phyloP scores from a whole-genome alignment of 2,888 invertebrate species.

The Taenaris catops region DNA sequence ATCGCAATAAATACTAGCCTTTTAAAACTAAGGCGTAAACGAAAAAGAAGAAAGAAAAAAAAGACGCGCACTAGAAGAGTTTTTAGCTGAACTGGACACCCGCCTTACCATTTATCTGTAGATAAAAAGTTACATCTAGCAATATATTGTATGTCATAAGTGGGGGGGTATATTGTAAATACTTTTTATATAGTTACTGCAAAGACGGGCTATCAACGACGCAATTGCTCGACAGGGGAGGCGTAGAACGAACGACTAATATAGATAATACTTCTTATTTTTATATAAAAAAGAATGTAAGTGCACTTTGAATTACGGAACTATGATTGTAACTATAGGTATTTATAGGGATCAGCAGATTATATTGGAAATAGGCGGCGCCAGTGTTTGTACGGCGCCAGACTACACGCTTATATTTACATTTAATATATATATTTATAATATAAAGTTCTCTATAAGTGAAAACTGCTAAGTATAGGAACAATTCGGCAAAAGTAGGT shows the following conservation, averaged over 20 bases:
- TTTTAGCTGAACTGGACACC: conserved; percentile 46
- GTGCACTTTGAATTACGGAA: conserved; percentile 77
- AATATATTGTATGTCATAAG: conserved; percentile 68
- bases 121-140: conserved; percentile 70
- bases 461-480: conserved; percentile 22
- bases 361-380: conserved; percentile 19
- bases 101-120: conserved; percentile 57
- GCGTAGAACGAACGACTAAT: conserved; percentile 47
- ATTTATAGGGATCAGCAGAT: conserved; percentile 34
- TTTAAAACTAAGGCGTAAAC: conserved; percentile 8
- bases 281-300: conserved; percentile 63
- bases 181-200: conserved; percentile 69
- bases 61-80: conserved; percentile 10
- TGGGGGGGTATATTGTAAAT: conserved; percentile 76
- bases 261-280: conserved; percentile 67
- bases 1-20: conserved; percentile 15
- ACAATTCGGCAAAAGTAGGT: conserved; percentile 18
- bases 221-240: conserved; percentile 56
- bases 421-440: conserved; percentile 19
- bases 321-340: conserved; percentile 49
- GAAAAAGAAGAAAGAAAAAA: conserved; percentile 9
- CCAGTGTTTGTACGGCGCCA: conserved; percentile 12
- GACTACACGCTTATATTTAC: conserved; percentile 15
- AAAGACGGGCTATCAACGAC: conserved; percentile 60
- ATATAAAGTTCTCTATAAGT: conserved; percentile 16